These are phyloP conservation scores for Ylistrum balloti DNA, from an alignment of 1,140 invertebrate genomes.

Conservation along the genomic window DNA sequence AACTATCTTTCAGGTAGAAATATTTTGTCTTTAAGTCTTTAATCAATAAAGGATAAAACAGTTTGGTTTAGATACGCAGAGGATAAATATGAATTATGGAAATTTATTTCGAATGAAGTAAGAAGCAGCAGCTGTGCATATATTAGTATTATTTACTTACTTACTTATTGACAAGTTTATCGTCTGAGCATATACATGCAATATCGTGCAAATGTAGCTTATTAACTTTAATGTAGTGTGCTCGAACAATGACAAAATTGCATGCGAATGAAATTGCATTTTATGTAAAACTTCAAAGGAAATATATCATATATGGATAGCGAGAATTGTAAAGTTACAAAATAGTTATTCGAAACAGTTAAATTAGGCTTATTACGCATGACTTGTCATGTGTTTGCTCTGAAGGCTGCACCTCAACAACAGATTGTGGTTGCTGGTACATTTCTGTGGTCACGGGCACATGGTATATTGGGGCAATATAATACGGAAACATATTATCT, in stretches of 20 bases:
- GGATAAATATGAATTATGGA: background rate
- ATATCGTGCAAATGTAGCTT: background rate
- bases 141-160: background rate
- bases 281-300: background rate
- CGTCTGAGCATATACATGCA: background rate
- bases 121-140: background rate
- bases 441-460: background rate
- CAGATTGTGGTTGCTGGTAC: background rate
- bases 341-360: background rate
- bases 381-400: background rate
- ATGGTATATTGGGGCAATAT: background rate
- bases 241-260: background rate
- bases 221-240: background rate
- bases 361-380: slow-evolving; percentile 9
- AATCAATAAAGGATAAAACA: slow-evolving; percentile 6
- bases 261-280: background rate
- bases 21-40: background rate
- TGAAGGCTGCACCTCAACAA: background rate
- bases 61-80: background rate
- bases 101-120: background rate
- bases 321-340: background rate
- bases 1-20: background rate
- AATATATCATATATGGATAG: background rate
- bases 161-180: background rate
- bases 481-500: background rate